Percentiles rank a stretch among this genome's conserved stretches.
Evolutionary conservation across 1,140 invertebrate genomes (phyloP).

Genomic region (Melitaea cinxia): DNA sequence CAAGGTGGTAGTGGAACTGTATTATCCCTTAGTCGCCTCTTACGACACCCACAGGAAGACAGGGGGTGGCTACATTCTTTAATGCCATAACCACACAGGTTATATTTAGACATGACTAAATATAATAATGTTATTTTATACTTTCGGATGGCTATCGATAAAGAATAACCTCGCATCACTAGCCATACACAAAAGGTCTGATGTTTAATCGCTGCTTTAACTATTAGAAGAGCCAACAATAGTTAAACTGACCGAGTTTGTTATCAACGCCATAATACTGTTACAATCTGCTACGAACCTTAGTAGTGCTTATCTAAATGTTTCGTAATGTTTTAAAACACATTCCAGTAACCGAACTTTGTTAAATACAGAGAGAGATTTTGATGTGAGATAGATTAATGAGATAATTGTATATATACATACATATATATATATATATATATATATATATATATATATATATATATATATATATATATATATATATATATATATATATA

Average conservation of each 20-base stretch:
- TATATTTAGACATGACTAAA: too few relatives aligned
- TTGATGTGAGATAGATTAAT: background rate
- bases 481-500: too few relatives aligned
- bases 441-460: too few relatives aligned
- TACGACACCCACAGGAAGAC: too few relatives aligned
- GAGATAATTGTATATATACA: too few relatives aligned
- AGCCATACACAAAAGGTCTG: background rate
- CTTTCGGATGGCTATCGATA: background rate
- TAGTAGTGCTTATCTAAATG: constrained; percentile 2
- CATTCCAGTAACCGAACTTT: background rate
- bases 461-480: too few relatives aligned
- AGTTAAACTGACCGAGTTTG: constrained; percentile 22
- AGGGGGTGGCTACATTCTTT: too few relatives aligned
- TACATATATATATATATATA: too few relatives aligned
- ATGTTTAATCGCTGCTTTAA: constrained; percentile 9
- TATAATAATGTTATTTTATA: background rate
- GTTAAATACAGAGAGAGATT: background rate
- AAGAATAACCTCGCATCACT: background rate
- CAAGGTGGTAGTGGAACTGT: too few relatives aligned
- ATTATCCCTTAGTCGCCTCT: too few relatives aligned
- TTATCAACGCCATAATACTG: constrained; percentile 10
- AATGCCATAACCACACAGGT: too few relatives aligned
- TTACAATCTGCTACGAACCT: constrained; percentile 7
- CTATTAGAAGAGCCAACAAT: constrained; percentile 11
- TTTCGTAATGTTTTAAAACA: background rate